phyloP scores from a whole-genome alignment of 2,888 invertebrate genomes.

The Eugnorisma glareosa region DNA sequence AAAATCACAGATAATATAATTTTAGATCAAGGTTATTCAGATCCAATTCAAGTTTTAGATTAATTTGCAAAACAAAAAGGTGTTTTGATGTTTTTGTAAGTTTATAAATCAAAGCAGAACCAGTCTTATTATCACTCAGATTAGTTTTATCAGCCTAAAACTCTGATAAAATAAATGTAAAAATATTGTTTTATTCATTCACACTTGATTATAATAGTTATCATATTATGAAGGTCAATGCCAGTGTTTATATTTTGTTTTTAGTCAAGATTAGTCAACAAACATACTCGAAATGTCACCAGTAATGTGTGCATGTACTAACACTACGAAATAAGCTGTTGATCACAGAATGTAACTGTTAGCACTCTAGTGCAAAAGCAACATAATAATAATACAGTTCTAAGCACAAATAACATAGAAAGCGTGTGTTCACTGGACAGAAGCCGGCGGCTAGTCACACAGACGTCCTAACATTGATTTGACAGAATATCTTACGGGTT shows the following conservation, averaged over 20 bases:
- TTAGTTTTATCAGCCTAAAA: conserved; percentile 39
- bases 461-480: conserved; percentile 72
- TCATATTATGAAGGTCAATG: conserved; percentile 52
- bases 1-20: conserved; percentile 1
- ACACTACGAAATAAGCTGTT: conserved; percentile 44
- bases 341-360: conserved; percentile 3
- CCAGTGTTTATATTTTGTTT: conserved; percentile 64
- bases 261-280: conserved; percentile 56
- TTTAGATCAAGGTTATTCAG: conserved; percentile 46
- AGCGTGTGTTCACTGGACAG: conserved; percentile 68
- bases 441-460: conserved; percentile 75
- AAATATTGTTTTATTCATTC: conserved; percentile 21
- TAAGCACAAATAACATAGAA: conserved; percentile 65
- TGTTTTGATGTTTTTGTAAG: background rate
- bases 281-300: conserved; percentile 29
- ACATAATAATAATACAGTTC: conserved; percentile 49
- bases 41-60: background rate
- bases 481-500: conserved; percentile 83
- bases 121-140: conserved; percentile 2
- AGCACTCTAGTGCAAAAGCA: conserved; percentile 43
- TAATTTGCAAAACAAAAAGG: conserved; percentile 46
- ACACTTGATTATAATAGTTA: conserved; percentile 50
- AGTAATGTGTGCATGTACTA: conserved; percentile 9
- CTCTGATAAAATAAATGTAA: conserved; percentile 45
- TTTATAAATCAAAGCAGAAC: conserved; percentile 16